phyloP scores from a whole-genome alignment of 2,888 invertebrate genomes.

The Pterostichus niger region DNA sequence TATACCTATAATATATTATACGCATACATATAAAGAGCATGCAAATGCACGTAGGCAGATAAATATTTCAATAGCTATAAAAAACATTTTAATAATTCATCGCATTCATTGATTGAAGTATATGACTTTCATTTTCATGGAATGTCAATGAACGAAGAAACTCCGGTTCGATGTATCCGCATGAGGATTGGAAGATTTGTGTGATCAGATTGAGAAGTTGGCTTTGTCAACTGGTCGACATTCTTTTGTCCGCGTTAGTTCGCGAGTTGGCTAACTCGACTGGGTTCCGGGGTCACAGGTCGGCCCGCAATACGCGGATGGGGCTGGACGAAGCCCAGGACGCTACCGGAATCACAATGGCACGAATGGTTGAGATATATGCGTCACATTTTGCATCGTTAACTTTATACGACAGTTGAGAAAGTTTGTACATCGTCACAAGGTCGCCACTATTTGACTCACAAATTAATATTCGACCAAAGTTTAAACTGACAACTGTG shows the following conservation, averaged over 20 bases:
- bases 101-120: slow-evolving; percentile 1
- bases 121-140: slow-evolving; percentile 16
- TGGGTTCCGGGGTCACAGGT: slow-evolving; percentile 37
- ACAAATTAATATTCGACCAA: slow-evolving; percentile 41
- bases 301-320: slow-evolving; percentile 27
- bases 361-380: slow-evolving; percentile 44
- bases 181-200: slow-evolving; percentile 24
- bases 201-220: slow-evolving; percentile 53
- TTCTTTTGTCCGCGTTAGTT: slow-evolving; percentile 53
- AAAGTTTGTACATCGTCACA: slow-evolving; percentile 48
- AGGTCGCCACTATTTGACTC: slow-evolving; percentile 50
- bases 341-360: slow-evolving; percentile 51
- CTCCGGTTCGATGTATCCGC: background rate
- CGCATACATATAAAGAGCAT: background rate
- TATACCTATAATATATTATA: no score
- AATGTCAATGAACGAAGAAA: background rate
- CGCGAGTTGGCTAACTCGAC: slow-evolving; percentile 12
- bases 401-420: slow-evolving; percentile 54
- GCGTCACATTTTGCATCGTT: slow-evolving; percentile 58
- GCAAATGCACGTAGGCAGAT: background rate
- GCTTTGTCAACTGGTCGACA: slow-evolving; percentile 42
- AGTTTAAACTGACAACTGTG: slow-evolving; percentile 39
- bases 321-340: slow-evolving; percentile 26
- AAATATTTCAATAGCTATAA: background rate
- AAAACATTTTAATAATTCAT: slow-evolving; percentile 17